Evolutionary conservation across 2,888 invertebrate species (phyloP), one percentile per base, ranked within the genome.

Genomic region (Scelioninae gen. 2): DNA sequence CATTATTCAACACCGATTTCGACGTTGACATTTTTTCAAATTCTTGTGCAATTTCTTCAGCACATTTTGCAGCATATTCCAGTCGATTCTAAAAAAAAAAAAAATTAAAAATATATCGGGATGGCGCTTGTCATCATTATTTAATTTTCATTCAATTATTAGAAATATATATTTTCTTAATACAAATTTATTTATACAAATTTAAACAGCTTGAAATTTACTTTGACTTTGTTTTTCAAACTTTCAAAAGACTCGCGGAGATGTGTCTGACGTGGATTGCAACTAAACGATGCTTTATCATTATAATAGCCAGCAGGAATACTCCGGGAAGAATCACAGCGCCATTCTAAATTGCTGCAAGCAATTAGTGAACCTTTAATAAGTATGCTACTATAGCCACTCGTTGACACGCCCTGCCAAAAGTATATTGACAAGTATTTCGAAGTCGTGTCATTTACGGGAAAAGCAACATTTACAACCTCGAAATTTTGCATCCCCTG

Each of bases 261-360:
- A 75, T 87, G 86, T 52, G 82, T 81, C 75, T 88, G 87, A 78
- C 89, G 90, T 0, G 93, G 91, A 76, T 90, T 90, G 80, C 88
- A 88, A 0, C 92, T 90, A 76, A 93, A 90, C 73, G 87, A 84
- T 0, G 90, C 89, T 55, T 88, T 88, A 76, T 92, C 92, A 2
- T 90, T 91, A 1, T 89, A 92, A 65, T 90, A 87, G 52, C 89
- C 90, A 25, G 89, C 88, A 0, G 89, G 89, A 80, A 92, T 88
- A 76, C 84, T 87, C 58, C 87, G 87, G 1, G 88, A 85, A 71
- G 88, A 88, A 79, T 88, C 82, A 6, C 82, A 80, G 74, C 90
- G 85, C 86, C 90, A 90, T 82, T 91, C 89, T 58, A 93, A 88
- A 88, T 93, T 93, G 11, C 87, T 87, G 78, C 90, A 89, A 0